Evolutionary conservation across 1,140 invertebrate genomes (phyloP), one percentile per base, ranked within the genome.

Genomic region (Scaptomyza pallida): DNA sequence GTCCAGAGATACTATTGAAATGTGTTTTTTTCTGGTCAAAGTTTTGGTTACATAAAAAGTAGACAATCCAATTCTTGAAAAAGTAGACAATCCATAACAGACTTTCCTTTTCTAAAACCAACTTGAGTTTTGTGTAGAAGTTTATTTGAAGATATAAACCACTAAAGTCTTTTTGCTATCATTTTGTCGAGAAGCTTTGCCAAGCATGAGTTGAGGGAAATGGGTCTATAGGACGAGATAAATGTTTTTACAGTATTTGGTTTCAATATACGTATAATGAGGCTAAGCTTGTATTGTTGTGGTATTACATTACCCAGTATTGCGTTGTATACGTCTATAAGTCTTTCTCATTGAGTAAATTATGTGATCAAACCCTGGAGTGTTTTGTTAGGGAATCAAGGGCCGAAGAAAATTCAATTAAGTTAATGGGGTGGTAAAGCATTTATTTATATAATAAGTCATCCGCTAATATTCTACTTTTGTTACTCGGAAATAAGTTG

Each of bases 141-240:
- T 44, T 65, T 71, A 37, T 56, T 9, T 23, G 13, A 67, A 2
- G 23, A 15, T 19, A 71, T 40, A 52, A 65, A 67, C 72, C 57
- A 75, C 67, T 40, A 71, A 21, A 71, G 43, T 15, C 67, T 41
- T 26, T 70, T 75, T 35, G 61, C 51, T 30, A 75, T 19, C 8
- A 67, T 75, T 63, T 75, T 75, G n/a, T 72, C 62, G 2, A 67
- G 10, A 0, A 60, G 16, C 40, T 72, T 69, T 4, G 63, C 26
- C 13, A 62, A 30, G 26, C 59, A 76, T 23, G 63, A 48, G 54
- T 76, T 9, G n/a, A 76, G 35, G 12, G 69, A 72, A 9, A 75
- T 75, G 2, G 61, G 67, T 10, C 67, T 23, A 17, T 75, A 75
- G 30, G 50, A 37, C 1, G 23, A 17, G 10, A 59, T 12, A 9